A percentile compares a stretch with the other conserved stretches of the same genome.
These are phyloP conservation scores for Ptilodon capucinus DNA, from an alignment of 2,888 invertebrate species.

Conservation along the genomic window DNA sequence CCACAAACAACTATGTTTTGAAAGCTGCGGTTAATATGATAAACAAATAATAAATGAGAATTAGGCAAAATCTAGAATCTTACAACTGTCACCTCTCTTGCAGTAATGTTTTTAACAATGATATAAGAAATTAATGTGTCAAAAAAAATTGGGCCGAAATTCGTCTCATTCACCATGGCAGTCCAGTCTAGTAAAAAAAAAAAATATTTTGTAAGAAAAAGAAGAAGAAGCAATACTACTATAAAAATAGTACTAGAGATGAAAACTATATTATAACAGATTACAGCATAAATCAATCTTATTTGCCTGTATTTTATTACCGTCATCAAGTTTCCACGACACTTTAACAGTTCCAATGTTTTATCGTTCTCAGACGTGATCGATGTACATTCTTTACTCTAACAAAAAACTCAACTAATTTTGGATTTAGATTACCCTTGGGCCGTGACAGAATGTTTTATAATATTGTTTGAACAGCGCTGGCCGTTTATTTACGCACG, in stretches of 20 bases:
- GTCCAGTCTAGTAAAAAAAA: too few species aligned
- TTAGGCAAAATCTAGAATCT: too few species aligned
- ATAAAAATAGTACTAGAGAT: too few species aligned
- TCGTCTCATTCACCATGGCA: too few species aligned
- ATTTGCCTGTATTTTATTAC: background rate
- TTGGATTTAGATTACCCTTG: constrained; percentile 67
- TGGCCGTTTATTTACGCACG: constrained; percentile 75
- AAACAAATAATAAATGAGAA: background rate
- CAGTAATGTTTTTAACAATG: too few species aligned
- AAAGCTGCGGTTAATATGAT: background rate
- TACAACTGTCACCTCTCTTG: too few species aligned
- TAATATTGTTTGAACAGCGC: constrained; percentile 68
- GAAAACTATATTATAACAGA: too few species aligned
- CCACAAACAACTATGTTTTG: constrained; percentile 4
- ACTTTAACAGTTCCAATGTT: constrained; percentile 33
- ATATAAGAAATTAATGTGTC: too few species aligned
- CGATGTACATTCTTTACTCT: constrained; percentile 46
- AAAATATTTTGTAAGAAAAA: too few species aligned
- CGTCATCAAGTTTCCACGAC: background rate
- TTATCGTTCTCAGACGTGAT: constrained; percentile 57
- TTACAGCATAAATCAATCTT: background rate
- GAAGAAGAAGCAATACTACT: too few species aligned
- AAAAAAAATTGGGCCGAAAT: too few species aligned
- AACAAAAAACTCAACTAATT: constrained; percentile 76
- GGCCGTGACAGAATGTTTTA: constrained; percentile 63